These are phyloP conservation scores for Pteropus rufus DNA, from an alignment of 2,797 vertebrate species.

Conservation along the genomic window DNA sequence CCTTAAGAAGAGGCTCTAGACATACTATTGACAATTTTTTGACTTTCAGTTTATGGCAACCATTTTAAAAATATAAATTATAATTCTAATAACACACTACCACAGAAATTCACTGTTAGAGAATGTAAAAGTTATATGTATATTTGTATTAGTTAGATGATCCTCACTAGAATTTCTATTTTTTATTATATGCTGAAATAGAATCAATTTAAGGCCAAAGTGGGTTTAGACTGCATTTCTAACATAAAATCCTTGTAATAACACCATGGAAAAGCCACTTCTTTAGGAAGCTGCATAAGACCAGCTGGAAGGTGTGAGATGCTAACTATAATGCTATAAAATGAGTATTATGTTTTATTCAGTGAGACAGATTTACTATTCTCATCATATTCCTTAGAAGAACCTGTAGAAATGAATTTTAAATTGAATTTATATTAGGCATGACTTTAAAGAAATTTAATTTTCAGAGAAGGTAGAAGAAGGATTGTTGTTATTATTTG, in stretches of 20 bases:
- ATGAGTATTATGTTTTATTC: neutral
- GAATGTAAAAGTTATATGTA: neutral
- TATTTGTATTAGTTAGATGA: neutral
- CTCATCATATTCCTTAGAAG: neutral
- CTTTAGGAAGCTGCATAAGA: neutral
- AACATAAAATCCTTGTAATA: neutral
- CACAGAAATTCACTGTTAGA: neutral
- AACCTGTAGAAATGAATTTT: constrained; percentile 6
- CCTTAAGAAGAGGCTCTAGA: neutral
- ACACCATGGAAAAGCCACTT: neutral
- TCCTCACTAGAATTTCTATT: neutral
- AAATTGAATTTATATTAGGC: constrained; percentile 22
- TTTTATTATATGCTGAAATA: neutral
- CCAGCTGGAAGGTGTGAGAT: neutral
- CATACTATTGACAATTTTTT: neutral
- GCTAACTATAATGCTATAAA: neutral
- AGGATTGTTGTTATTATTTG: neutral
- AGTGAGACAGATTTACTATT: neutral
- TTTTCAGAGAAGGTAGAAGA: neutral
- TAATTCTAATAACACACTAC: neutral
- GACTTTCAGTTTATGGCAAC: neutral
- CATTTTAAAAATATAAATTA: constrained; percentile 2
- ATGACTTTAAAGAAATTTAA: constrained; percentile 29
- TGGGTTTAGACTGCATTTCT: neutral
- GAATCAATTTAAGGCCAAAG: neutral